Base-by-base conservation (phyloP, 2,888 invertebrate genomes). In the Melanophora roralis region DNA sequence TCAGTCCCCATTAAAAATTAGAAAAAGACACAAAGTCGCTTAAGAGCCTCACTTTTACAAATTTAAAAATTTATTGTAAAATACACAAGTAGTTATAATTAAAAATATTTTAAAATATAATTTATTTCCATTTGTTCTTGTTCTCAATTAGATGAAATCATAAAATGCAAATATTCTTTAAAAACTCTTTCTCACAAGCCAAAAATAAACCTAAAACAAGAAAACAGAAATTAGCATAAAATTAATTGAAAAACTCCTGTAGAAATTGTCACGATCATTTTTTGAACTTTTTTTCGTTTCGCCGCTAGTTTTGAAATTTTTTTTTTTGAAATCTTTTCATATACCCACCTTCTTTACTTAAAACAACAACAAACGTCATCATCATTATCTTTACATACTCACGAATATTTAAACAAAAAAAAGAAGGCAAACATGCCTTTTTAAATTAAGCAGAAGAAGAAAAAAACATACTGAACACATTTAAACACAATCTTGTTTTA, bases 231-330 rank as follows among this genome's bases (percentile, higher is more conserved):
- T 80, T 80, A 80, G 80, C 80, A 80, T 80, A 80, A 80, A 80
- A 80, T 80, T 80, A 80, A 80, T 80, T 80, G 80, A 76, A 80
- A 68, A 80, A 72, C 80, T 72, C 72, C 80, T 80, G 76, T 76
- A 80, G 80, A 76, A 80, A 80, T 76, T 80, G 80, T 76, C 80
- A 80, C 80, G 80, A 80, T 73, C 51, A 36, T 72, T 67, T 76
- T 51, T 19, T 59, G 40, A n/a, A n/a, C n/a, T 47, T 75, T 38
- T 19, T 32, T 32, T 65, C 23, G n/a, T 38, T n/a, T 59, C 21
- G 43, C n/a, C 40, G n/a, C n/a, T 71, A 21, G 32, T 73, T 57
- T 49, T 34, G 21, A 3, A 57, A 38, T n/a, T n/a, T 59, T 55
- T 64, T 64, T 40, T 36, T 64, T 51, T 43, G 59, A 76, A 23